Evolutionary conservation across 2,797 vertebrate species (phyloP), one percentile per base, ranked within the genome.

Genomic region (Jordanella pulchra): DNA sequence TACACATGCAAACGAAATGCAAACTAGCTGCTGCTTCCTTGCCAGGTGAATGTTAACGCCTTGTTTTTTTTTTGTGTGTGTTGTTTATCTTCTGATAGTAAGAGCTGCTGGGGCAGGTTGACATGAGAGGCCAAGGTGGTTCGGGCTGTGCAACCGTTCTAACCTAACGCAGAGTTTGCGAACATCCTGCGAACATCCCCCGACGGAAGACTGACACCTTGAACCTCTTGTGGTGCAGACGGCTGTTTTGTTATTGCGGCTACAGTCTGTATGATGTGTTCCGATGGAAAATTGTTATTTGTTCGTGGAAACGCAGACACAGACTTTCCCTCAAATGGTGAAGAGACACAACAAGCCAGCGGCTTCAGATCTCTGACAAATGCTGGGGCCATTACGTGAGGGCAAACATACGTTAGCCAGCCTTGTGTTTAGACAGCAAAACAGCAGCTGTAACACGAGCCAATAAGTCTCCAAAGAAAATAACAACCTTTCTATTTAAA

Each of bases 1-100:
- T 76, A 87, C 82, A 71, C 72, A 80, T 75, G 81, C 82, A 92
- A 93, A 91, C 65, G 60, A 77, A 65, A 91, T 90, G 84, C 87
- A 93, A 93, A 89, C 55, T 27, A 75, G 42, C 21, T 10, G 5
- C 56, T 55, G 69, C 63, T 1, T 7, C 77, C 61, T 45, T 71
- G 32, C 74, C 53, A 69, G 72, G 51, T 17, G 69, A 77, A 87
- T 77, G 85, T 79, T 88, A 89, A 91, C 80, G 67, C 27, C 67
- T 10, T 58, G 61, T 78, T 64, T 63, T 66, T 63, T 53, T 63
- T n/a, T n/a, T n/a, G n/a, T n/a, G n/a, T n/a, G n/a, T 30, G 51
- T 47, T 67, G 74, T 87, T 88, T 85, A 77, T 84, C 81, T 84
- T 85, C 80, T 76, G 89, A 90, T 89, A 90, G 76, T 13, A 5